Evolutionary conservation across 2,797 vertebrate species (phyloP).

Genomic region (Prionace glauca): DNA sequence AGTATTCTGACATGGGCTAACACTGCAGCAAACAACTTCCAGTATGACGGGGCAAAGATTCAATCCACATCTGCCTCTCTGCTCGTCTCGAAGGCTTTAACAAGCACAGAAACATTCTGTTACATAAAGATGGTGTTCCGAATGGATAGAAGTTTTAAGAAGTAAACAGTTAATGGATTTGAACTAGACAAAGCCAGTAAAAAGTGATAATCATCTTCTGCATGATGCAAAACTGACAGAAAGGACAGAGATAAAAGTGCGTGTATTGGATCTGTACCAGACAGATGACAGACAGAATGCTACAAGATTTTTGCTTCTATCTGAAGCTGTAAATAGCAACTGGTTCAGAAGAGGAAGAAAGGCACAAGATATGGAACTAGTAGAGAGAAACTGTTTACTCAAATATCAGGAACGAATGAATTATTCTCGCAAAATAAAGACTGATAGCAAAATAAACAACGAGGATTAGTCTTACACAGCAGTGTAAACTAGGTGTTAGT

Average conservation of each 20-base stretch:
- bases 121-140: neutral
- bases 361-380: neutral
- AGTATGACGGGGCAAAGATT: neutral
- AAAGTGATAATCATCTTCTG: neutral
- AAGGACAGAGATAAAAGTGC: neutral
- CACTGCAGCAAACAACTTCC: neutral
- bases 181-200: neutral
- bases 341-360: neutral
- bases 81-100: neutral
- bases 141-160: neutral
- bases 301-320: neutral
- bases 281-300: neutral
- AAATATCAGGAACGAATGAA: neutral
- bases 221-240: neutral
- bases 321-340: neutral
- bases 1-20: neutral
- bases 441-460: neutral
- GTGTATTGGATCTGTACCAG: neutral
- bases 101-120: neutral
- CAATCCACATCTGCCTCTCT: neutral
- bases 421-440: neutral
- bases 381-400: neutral
- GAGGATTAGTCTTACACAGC: neutral
- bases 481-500: neutral
- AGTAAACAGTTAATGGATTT: neutral